Conservation (phyloP, 2,113 vertebrate genomes). For the Asarcornis scutulata region DNA sequence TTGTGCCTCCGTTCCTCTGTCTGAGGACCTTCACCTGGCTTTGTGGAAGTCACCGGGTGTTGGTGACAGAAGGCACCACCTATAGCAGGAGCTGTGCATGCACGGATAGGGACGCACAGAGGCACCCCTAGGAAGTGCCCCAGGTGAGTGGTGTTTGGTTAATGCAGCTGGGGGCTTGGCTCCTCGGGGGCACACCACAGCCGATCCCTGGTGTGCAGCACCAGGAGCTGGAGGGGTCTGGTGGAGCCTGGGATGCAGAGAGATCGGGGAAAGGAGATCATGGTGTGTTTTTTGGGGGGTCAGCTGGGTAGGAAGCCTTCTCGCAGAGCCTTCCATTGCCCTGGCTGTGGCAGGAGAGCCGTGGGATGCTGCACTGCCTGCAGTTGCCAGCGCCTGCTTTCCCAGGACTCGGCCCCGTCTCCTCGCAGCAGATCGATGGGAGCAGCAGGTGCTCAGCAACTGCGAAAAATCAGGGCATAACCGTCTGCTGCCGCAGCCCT, state of each 20-base stretch:
- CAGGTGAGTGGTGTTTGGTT: not conserved
- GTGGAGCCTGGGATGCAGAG: not conserved
- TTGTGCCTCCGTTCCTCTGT: slow-evolving; percentile 63
- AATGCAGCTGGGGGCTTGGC: not conserved
- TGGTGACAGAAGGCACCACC: slow-evolving; percentile 38
- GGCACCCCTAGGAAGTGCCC: not conserved
- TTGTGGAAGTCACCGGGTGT: not conserved
- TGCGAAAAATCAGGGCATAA: slow-evolving; percentile 39
- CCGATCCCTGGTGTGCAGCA: not conserved
- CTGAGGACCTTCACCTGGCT: slow-evolving; percentile 36
- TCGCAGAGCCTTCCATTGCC: not conserved
- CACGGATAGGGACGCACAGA: not conserved
- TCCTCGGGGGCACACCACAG: not conserved
- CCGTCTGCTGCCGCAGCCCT: not conserved
- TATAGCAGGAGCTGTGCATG: slow-evolving; percentile 35
- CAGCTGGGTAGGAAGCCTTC: not conserved
- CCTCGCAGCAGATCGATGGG: not conserved
- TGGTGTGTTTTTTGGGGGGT: not conserved
- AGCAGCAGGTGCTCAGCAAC: not conserved
- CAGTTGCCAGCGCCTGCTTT: not conserved
- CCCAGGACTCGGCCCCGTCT: rapidly evolving
- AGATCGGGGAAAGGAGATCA: not conserved
- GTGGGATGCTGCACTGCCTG: not conserved
- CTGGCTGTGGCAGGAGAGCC: not conserved
- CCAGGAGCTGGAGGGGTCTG: not conserved